Percentiles rank a stretch among this genome's conserved stretches.
phyloP scores from a whole-genome alignment of 2,888 invertebrate species.

The Euplagia quadripunctaria region DNA sequence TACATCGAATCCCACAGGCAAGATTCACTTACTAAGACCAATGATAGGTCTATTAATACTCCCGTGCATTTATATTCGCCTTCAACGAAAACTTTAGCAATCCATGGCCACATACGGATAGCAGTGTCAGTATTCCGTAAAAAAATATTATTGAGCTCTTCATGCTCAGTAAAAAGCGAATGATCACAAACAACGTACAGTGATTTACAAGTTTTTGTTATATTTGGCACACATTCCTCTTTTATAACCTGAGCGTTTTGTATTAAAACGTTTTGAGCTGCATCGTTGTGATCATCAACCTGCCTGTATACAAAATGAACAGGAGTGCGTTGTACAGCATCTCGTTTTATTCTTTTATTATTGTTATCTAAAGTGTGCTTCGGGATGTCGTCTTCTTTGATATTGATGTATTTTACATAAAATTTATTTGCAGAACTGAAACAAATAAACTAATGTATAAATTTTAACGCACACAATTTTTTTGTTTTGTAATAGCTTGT shows the following conservation, averaged over 20 bases:
- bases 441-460: constrained; percentile 15
- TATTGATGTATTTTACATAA: constrained; percentile 73
- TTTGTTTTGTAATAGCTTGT: background rate
- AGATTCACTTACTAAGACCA: constrained; percentile 88
- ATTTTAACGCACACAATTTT: background rate
- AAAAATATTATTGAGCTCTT: constrained; percentile 61
- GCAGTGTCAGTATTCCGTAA: constrained; percentile 52
- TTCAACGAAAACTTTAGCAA: constrained; percentile 90
- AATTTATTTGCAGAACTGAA: constrained; percentile 76
- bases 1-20: constrained; percentile 83
- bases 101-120: constrained; percentile 89
- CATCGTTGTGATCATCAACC: constrained; percentile 51
- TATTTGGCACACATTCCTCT: constrained; percentile 80
- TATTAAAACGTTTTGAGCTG: constrained; percentile 64
- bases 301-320: constrained; percentile 71
- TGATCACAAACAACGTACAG: constrained; percentile 86
- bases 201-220: constrained; percentile 84
- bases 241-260: constrained; percentile 75
- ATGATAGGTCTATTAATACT: constrained; percentile 89
- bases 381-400: constrained; percentile 66
- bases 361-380: constrained; percentile 46
- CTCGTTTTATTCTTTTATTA: constrained; percentile 60
- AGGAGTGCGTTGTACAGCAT: constrained; percentile 56
- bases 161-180: constrained; percentile 73
- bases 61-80: constrained; percentile 91